These are phyloP conservation scores for Schmidtea mediterranea DNA, from an alignment of 1,140 invertebrate genomes.

Conservation along the genomic window DNA sequence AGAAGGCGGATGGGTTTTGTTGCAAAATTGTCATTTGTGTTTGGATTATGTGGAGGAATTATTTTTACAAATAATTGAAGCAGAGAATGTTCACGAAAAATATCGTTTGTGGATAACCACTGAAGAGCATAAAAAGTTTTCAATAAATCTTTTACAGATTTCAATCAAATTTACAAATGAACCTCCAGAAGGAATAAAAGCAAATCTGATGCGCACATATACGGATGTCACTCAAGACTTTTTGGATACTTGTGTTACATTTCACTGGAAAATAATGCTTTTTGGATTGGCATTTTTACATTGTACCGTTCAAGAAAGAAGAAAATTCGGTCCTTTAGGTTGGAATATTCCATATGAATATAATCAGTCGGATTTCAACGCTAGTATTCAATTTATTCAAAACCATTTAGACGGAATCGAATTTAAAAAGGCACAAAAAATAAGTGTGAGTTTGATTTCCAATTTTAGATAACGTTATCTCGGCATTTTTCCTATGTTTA, in stretches of 20 bases:
- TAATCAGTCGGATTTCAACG: slow-evolving; percentile 80
- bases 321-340: slow-evolving; percentile 74
- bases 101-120: slow-evolving; percentile 89
- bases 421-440: slow-evolving; percentile 63
- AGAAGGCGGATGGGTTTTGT: slow-evolving; percentile 29
- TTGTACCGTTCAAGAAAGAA: slow-evolving; percentile 38
- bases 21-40: slow-evolving; percentile 30
- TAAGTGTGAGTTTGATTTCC: slow-evolving; percentile 33
- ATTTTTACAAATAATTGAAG: slow-evolving; percentile 18
- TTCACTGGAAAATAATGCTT: slow-evolving; percentile 70
- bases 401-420: slow-evolving; percentile 90
- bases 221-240: slow-evolving; percentile 52
- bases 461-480: slow-evolving; percentile 87
- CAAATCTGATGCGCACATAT: slow-evolving; percentile 55
- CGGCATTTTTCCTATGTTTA: too few species aligned
- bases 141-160: slow-evolving; percentile 63
- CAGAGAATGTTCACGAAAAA: slow-evolving; percentile 42
- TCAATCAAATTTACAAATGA: slow-evolving; percentile 93
- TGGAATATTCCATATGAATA: slow-evolving; percentile 95
- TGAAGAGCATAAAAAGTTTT: slow-evolving; percentile 68
- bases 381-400: slow-evolving; percentile 76
- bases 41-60: slow-evolving; percentile 48
- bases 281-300: slow-evolving; percentile 67
- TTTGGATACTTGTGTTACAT: slow-evolving; percentile 63
- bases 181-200: slow-evolving; percentile 62